Evolutionary conservation across 2,888 invertebrate species (phyloP).

Genomic region (Cheilosia variabilis): DNA sequence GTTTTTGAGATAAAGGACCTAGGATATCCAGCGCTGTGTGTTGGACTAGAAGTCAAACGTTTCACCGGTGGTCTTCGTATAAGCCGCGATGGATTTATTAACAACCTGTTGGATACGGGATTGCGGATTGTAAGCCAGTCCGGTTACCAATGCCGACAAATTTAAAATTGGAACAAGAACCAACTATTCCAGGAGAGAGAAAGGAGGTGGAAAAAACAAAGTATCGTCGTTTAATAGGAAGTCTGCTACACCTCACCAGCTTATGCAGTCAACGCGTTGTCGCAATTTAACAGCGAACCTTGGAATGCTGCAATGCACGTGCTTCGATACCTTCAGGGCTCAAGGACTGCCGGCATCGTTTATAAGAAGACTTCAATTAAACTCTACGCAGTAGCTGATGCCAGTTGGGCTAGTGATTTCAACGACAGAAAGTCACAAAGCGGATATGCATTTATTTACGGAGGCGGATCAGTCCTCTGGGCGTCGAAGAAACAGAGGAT

Average conservation of each 20-base stretch:
- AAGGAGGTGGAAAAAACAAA: slow-evolving; percentile 20
- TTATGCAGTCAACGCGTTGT: slow-evolving; percentile 30
- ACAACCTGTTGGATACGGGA: slow-evolving; percentile 13
- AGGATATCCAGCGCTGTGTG: slow-evolving; percentile 14
- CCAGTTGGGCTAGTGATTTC: background rate
- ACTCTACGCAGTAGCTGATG: too few species aligned
- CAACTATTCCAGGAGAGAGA: slow-evolving; percentile 22
- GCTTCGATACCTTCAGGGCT: too few species aligned
- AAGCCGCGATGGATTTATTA: too few species aligned
- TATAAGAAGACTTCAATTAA: slow-evolving; percentile 9
- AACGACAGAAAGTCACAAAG: too few species aligned
- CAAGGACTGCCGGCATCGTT: too few species aligned
- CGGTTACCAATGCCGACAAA: slow-evolving; percentile 1
- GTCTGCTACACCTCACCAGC: slow-evolving; percentile 34
- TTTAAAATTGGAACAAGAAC: slow-evolving; percentile 16
- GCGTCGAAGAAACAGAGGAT: too few species aligned
- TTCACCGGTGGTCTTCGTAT: slow-evolving; percentile 5
- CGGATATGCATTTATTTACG: too few species aligned
- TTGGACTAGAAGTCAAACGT: slow-evolving; percentile 34
- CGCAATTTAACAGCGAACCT: slow-evolving; percentile 22
- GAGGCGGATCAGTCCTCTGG: too few species aligned
- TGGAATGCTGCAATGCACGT: slow-evolving; percentile 25
- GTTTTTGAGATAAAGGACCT: slow-evolving; percentile 17
- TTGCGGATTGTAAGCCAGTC: slow-evolving; percentile 26
- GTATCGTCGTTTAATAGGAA: slow-evolving; percentile 35